Percentiles rank a stretch among this genome's conserved stretches.
These are phyloP conservation scores for Nymphalis polychloros DNA, from an alignment of 2,888 invertebrate genomes.

Conservation along the genomic window DNA sequence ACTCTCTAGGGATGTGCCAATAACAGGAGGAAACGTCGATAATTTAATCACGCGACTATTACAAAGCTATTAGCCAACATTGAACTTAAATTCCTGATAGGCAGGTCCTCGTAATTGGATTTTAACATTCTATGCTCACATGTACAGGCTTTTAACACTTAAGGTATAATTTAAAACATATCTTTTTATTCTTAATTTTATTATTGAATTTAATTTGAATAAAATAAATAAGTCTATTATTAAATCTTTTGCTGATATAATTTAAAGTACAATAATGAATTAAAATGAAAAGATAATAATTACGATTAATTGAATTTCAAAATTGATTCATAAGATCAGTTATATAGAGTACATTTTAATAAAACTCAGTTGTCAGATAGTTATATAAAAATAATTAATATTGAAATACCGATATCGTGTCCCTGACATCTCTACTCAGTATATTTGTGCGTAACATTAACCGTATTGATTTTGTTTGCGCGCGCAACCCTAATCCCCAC, in stretches of 20 bases:
- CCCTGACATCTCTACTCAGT: constrained; percentile 69
- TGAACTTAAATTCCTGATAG: constrained; percentile 36
- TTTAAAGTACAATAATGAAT: not conserved
- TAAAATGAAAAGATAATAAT: not conserved
- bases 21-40: constrained; percentile 44
- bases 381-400: constrained; percentile 46
- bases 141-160: constrained; percentile 23
- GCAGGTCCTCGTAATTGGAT: constrained; percentile 37
- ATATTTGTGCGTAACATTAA: constrained; percentile 76
- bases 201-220: not conserved
- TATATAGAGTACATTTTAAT: not conserved
- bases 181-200: not conserved
- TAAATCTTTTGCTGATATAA: not conserved
- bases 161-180: not conserved
- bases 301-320: not conserved
- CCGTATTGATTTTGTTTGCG: constrained; percentile 79
- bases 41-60: constrained; percentile 46
- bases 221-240: too few relatives aligned
- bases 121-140: constrained; percentile 13
- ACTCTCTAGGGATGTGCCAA: constrained; percentile 24
- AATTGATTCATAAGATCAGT: not conserved
- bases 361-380: constrained; percentile 27
- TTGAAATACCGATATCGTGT: constrained; percentile 63
- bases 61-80: constrained; percentile 42
- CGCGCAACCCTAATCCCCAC: constrained; percentile 64